Percentiles rank a stretch among this genome's conserved stretches.
These are phyloP conservation scores for Temnopleurus reevesii DNA, from an alignment of 53 echinoderm and acorn worm genomes.

Conservation along the genomic window DNA sequence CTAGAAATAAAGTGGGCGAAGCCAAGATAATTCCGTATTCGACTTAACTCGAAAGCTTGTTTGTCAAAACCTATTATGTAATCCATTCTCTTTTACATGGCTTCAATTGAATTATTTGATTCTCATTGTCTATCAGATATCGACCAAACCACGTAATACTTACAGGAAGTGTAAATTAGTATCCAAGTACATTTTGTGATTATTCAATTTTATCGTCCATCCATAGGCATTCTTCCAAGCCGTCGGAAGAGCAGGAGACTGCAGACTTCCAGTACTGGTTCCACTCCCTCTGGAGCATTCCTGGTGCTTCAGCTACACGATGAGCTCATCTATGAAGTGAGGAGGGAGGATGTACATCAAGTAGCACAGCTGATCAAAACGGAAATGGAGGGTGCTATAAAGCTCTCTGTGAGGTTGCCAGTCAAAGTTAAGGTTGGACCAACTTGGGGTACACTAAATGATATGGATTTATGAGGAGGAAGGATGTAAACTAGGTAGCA, in stretches of 20 bases:
- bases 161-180: too few species aligned
- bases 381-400: slow-evolving; percentile 93
- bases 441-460: slow-evolving; percentile 91
- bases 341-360: slow-evolving; percentile 84
- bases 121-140: too few species aligned
- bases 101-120: too few species aligned
- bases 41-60: too few species aligned
- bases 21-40: too few species aligned
- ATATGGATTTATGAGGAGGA: slow-evolving; percentile 77
- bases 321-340: slow-evolving; percentile 97
- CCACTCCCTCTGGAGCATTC: slow-evolving; percentile 86
- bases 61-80: too few species aligned
- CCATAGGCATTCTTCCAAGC: neutral
- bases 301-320: slow-evolving; percentile 96
- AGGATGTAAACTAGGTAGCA: slow-evolving; percentile 77
- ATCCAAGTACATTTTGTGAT: too few species aligned
- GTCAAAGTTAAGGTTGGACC: slow-evolving; percentile 96
- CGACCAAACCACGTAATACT: too few species aligned
- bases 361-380: slow-evolving; percentile 90
- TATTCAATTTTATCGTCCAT: too few species aligned
- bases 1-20: too few species aligned
- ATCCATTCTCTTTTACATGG: too few species aligned
- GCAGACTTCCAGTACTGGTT: slow-evolving; percentile 5
- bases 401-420: slow-evolving; percentile 76
- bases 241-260: slow-evolving; percentile 56